Evolutionary conservation across 2,888 invertebrate species (phyloP).

Genomic region (Oxycera nigricornis): DNA sequence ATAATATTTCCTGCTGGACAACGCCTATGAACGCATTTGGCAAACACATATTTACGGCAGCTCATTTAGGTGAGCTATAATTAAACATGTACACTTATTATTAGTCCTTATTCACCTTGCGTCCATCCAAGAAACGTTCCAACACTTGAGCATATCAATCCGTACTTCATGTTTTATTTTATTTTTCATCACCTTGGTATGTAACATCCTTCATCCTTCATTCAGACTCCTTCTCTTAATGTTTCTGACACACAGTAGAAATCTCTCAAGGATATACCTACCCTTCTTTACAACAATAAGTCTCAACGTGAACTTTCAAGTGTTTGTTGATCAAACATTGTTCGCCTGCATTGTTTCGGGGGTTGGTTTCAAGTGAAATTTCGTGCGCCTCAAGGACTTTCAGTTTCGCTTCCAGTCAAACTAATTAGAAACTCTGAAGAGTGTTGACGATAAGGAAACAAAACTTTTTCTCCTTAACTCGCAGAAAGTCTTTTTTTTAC

Average conservation of each 20-base stretch:
- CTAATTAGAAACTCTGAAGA: slow-evolving; percentile 41
- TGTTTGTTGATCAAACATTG: slow-evolving; percentile 48
- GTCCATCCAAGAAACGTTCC: too few species aligned
- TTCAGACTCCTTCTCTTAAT: neutral
- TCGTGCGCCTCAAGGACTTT: slow-evolving; percentile 39
- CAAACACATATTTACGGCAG: too few species aligned
- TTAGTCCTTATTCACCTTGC: too few species aligned
- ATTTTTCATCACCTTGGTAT: neutral
- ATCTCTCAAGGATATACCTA: slow-evolving; percentile 29
- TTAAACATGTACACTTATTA: too few species aligned
- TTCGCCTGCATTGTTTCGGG: slow-evolving; percentile 38
- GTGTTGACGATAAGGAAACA: slow-evolving; percentile 41
- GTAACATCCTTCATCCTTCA: neutral
- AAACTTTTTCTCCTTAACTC: slow-evolving; percentile 20
- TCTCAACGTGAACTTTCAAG: slow-evolving; percentile 41
- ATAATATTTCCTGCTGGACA: too few species aligned
- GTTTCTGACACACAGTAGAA: neutral
- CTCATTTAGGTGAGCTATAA: too few species aligned
- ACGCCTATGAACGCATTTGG: too few species aligned
- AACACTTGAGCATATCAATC: too few species aligned
- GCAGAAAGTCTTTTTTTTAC: too few species aligned
- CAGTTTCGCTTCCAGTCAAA: slow-evolving; percentile 40
- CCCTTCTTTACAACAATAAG: slow-evolving; percentile 19
- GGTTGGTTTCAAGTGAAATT: slow-evolving; percentile 32
- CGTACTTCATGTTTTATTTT: too few species aligned